Evolutionary conservation across 2,888 invertebrate species (phyloP), one percentile per base, ranked within the genome.

Genomic region (Megastigmus dorsalis): DNA sequence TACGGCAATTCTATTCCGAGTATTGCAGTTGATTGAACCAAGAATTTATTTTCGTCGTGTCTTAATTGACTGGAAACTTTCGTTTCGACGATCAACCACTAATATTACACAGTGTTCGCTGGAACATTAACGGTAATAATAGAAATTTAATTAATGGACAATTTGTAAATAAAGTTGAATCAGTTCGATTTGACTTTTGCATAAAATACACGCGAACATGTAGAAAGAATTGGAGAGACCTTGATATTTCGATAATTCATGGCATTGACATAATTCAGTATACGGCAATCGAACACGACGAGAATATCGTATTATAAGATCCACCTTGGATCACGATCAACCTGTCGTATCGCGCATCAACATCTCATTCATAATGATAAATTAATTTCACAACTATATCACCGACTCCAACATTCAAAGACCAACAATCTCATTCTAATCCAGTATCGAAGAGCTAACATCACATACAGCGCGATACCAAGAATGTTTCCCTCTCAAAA

Each of bases 331-430:
- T 48, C 33, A 23, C 23, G 33, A 48, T 33, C 18, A n/a, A 30
- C 30, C 33, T 45, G 3, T 18, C 18, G n/a, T n/a, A 10, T 18
- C 28, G 36, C 28, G 5, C 15, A n/a, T 28, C n/a, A 28, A 52
- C 2, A 28, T 28, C n/a, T 52, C n/a, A 43, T 43, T 18, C 4
- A 15, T 43, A 3, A 43, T 43, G 3, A 15, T 15, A n/a, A 67
- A 67, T 67, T 67, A 54, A 67, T 55, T 66, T 55, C 43, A 15
- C n/a, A n/a, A n/a, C n/a, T n/a, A n/a, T n/a, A n/a, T n/a, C n/a
- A n/a, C n/a, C n/a, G n/a, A n/a, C n/a, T n/a, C n/a, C n/a, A n/a
- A n/a, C n/a, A n/a, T n/a, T n/a, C n/a, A n/a, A n/a, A n/a, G n/a
- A n/a, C n/a, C n/a, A n/a, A n/a, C n/a, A n/a, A n/a, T n/a, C n/a